Conservation (phyloP, 2,113 vertebrate genomes). For the Sardina pilchardus region DNA sequence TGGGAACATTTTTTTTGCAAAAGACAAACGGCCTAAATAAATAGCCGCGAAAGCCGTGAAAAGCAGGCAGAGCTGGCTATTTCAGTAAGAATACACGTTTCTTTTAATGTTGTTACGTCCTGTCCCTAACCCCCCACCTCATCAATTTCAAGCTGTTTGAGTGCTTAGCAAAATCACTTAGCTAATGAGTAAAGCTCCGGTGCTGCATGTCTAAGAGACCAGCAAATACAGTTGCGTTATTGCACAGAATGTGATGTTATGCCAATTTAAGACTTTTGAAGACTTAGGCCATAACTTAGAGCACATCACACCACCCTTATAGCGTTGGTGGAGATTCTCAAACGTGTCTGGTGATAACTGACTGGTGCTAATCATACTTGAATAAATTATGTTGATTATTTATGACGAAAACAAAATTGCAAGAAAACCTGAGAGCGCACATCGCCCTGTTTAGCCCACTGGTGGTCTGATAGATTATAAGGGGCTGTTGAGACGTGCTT, state of each 20-base stretch:
- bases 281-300: not conserved
- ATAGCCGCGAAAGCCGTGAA: not conserved
- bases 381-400: not conserved
- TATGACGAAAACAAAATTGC: not conserved
- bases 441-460: not conserved
- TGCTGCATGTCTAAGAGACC: not conserved
- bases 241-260: not conserved
- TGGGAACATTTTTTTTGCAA: not conserved
- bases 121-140: not conserved
- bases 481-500: slow-evolving; percentile 14
- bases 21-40: not conserved
- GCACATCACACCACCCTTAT: not conserved
- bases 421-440: not conserved
- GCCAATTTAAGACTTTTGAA: not conserved
- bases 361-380: not conserved
- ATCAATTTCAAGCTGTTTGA: not conserved
- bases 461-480: slow-evolving; percentile 36
- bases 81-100: not conserved
- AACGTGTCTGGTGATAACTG: not conserved
- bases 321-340: not conserved
- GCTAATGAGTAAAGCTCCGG: not conserved
- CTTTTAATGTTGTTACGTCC: not conserved
- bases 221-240: not conserved
- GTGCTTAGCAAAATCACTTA: slow-evolving; percentile 8
- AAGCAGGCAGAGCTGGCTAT: not conserved